Percentiles rank a stretch among this genome's conserved stretches.
phyloP scores from a whole-genome alignment of 2,113 vertebrate genomes.

The Polypterus bichir region DNA sequence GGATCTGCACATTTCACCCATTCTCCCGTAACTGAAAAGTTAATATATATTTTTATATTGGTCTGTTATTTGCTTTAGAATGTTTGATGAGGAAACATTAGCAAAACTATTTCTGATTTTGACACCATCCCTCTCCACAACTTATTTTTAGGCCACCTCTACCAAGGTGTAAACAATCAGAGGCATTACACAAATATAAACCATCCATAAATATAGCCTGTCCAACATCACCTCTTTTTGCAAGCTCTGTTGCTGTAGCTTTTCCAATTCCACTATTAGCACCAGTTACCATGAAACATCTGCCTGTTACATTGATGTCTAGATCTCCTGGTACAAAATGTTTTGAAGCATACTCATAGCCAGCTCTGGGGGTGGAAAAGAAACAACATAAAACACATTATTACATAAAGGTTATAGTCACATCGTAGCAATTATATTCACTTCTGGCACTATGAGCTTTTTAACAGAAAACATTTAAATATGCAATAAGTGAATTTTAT shows the following conservation, averaged over 20 bases:
- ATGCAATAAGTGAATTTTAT: background rate
- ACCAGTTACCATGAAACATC: slow-evolving; percentile 54
- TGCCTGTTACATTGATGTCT: slow-evolving; percentile 52
- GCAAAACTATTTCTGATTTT: background rate
- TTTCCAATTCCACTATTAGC: slow-evolving; percentile 69
- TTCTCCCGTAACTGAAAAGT: too few relatives aligned
- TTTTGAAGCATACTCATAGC: slow-evolving; percentile 55
- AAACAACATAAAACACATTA: background rate
- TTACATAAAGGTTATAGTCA: background rate
- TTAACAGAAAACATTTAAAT: background rate
- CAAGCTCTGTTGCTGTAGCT: slow-evolving; percentile 51
- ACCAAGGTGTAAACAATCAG: background rate
- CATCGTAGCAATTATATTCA: background rate
- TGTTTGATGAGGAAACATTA: too few relatives aligned
- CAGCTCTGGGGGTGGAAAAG: slow-evolving; percentile 34
- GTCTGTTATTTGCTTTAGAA: too few relatives aligned
- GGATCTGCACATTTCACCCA: too few relatives aligned
- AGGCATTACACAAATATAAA: background rate
- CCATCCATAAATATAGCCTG: background rate
- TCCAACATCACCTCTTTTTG: slow-evolving; percentile 47
- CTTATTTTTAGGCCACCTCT: background rate
- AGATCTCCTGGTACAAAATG: slow-evolving; percentile 47
- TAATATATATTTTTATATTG: too few relatives aligned
- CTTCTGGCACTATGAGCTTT: too few relatives aligned
- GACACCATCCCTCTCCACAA: too few relatives aligned